Evolutionary conservation across 2,113 vertebrate genomes (phyloP).

Genomic region (Erinaceus europaeus): DNA sequence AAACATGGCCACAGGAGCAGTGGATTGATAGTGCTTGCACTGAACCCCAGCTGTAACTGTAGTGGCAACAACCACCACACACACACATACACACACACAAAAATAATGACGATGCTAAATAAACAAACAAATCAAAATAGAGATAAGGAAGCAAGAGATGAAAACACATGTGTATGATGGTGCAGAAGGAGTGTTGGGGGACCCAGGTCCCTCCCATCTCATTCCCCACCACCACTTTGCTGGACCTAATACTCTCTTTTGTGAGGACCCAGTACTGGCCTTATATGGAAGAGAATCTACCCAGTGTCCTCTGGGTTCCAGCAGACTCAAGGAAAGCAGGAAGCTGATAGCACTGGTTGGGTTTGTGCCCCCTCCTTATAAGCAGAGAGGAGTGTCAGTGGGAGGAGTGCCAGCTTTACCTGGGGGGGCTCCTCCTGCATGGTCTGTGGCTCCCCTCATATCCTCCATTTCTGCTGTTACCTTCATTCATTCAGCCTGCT

Average conservation of each 20-base stretch:
- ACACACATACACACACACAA: no score
- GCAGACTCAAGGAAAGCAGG: neutral
- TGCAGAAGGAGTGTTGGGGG: neutral
- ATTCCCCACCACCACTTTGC: neutral
- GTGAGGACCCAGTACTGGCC: neutral
- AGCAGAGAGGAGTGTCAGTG: no score
- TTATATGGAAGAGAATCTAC: neutral
- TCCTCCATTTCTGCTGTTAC: neutral
- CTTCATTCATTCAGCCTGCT: neutral
- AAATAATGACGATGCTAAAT: no score
- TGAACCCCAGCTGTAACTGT: no score
- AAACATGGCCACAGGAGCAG: no score
- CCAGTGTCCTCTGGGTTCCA: neutral
- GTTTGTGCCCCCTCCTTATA: neutral
- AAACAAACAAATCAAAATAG: no score
- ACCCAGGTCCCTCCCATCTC: neutral
- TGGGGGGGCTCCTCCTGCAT: neutral
- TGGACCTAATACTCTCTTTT: neutral
- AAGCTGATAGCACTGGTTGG: neutral
- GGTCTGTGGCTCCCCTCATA: no score
- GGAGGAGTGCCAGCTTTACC: neutral
- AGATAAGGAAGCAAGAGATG: neutral
- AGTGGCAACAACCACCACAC: no score
- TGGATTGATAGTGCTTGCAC: no score
- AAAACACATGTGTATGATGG: neutral